Conservation (phyloP, 2,113 vertebrate genomes). For the Platysternon megacephalum region DNA sequence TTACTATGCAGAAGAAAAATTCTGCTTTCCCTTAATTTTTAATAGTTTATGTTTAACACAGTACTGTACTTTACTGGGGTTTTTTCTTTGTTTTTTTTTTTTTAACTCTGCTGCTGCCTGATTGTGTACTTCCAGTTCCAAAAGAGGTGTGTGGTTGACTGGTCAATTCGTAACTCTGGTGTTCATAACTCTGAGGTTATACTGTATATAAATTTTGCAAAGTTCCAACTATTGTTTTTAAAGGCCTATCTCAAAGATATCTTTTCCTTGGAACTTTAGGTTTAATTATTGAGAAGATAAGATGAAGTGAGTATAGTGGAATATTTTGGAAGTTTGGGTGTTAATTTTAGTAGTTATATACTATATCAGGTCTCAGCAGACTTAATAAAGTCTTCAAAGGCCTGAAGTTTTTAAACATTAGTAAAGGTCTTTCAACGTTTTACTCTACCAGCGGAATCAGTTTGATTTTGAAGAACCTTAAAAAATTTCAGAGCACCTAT, state of each 20-base stretch:
- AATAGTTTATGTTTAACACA: too few species aligned
- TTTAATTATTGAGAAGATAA: background rate
- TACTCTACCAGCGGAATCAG: background rate
- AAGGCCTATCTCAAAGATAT: background rate
- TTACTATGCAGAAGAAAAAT: too few species aligned
- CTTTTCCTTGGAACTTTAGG: background rate
- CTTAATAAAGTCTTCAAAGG: background rate
- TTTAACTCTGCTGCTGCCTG: too few species aligned
- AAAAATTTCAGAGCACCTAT: accelerated
- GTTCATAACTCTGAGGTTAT: too few species aligned
- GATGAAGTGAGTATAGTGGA: background rate
- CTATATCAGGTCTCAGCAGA: background rate
- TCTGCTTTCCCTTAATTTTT: too few species aligned
- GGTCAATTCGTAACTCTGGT: too few species aligned
- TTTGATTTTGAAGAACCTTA: background rate
- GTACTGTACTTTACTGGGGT: too few species aligned
- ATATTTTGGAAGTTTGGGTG: background rate
- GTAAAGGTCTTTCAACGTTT: background rate
- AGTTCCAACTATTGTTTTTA: background rate
- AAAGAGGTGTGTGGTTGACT: too few species aligned
- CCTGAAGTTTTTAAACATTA: background rate
- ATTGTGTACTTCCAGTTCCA: too few species aligned
- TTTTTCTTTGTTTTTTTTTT: too few species aligned
- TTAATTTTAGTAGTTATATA: background rate
- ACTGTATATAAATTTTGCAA: background rate